Percentiles rank a stretch among this genome's conserved stretches.
These are phyloP conservation scores for Phasia obesa DNA, from an alignment of 2,888 invertebrate genomes.

Conservation along the genomic window DNA sequence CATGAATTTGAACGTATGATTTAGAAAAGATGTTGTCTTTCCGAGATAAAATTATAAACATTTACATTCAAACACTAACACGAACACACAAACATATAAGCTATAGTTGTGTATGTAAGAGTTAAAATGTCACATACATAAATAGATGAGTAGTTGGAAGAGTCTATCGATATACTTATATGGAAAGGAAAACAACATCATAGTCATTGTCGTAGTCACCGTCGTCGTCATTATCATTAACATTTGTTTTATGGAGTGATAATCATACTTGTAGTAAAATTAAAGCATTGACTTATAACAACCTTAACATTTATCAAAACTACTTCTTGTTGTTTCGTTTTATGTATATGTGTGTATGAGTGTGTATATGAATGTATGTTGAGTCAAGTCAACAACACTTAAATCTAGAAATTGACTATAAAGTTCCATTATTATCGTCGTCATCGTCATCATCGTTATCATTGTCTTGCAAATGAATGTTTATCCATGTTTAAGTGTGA, in stretches of 20 bases:
- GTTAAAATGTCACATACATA: neutral
- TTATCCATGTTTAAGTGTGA: neutral
- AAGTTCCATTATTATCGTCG: constrained; percentile 15
- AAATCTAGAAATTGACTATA: constrained; percentile 26
- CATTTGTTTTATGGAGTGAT: constrained; percentile 15
- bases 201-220: constrained; percentile 6
- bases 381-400: neutral
- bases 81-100: neutral
- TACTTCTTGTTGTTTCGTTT: neutral
- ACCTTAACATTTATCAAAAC: constrained; percentile 26
- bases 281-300: neutral
- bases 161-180: neutral
- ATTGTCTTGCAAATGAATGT: neutral
- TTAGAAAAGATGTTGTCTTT: constrained; percentile 4
- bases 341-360: neutral
- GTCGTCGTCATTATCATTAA: too few relatives aligned
- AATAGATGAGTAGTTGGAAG: neutral
- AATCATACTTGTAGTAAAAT: neutral
- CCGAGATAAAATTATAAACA: constrained; percentile 18
- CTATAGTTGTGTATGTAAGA: neutral
- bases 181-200: neutral
- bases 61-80: neutral
- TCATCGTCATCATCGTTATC: constrained; percentile 4
- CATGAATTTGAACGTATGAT: constrained; percentile 10
- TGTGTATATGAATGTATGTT: neutral